Evolutionary conservation across 2,113 vertebrate genomes (phyloP), one percentile per base, ranked within the genome.

Genomic region (Zapus hudsonius): DNA sequence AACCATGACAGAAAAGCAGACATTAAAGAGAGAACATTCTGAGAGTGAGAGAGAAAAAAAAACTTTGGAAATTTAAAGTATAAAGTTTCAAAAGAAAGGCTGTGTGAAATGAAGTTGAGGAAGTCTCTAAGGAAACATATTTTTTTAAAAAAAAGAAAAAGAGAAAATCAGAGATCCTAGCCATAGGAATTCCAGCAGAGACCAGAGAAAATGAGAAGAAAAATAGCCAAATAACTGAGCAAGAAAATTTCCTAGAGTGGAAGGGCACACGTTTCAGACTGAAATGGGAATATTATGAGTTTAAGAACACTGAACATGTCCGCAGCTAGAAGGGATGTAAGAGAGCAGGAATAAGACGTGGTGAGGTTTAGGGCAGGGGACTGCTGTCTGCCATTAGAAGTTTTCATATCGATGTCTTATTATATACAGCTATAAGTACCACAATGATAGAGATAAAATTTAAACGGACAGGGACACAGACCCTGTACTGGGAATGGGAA

Each of bases 91-190:
- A 57, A 20, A 70, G 57, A 70, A 91, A 7, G 19, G 5, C 19
- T 64, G 0, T 44, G 80, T 44, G 80, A 40, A 47, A 61, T 52
- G 66, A 80, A 75, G 19, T 5, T 61, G 67, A 87, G 33, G 17
- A 64, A 69, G 69, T 69, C 5, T 47, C 78, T 27, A 66, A 78
- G 23, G 76, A 80, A 88, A 61, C 4, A 66, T n/a, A 42, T 83
- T 38, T 33, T 63, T 63, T 55, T 55, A n/a, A 2, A 25, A 79
- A 52, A 72, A 63, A 80, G 64, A 47, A 67, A 81, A 81, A 88
- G 78, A 92, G n/a, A 69, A 88, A 87, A 87, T 90, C 61, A 82
- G 55, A 87, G 89, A 16, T 59, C n/a, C 12, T 59, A 23, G 20
- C 7, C 61, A 25, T 29, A 84, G 22, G 16, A 66, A 94, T 79